A percentile compares a stretch with the other conserved stretches of the same genome.
Conservation (phyloP, 2,888 invertebrate genomes). For the Portevinia maculata region DNA sequence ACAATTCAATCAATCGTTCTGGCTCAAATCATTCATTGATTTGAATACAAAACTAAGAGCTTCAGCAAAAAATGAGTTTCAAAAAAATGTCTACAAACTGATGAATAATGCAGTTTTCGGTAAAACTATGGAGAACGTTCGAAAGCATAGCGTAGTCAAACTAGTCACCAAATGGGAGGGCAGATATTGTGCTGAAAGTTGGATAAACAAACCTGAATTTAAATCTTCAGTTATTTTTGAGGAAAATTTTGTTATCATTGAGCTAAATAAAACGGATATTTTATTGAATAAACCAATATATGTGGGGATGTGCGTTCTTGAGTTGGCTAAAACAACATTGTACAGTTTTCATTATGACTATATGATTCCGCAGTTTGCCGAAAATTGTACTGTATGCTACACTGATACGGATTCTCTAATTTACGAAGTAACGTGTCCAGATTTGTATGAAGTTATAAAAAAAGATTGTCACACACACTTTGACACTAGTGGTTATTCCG, state of each 20-base stretch:
- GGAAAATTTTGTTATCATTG: slow-evolving; percentile 69
- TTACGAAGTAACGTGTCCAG: background rate
- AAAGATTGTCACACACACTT: background rate
- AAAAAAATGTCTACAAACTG: slow-evolving; percentile 16
- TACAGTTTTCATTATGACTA: slow-evolving; percentile 66
- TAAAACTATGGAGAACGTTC: slow-evolving; percentile 72
- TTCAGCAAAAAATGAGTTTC: slow-evolving; percentile 38
- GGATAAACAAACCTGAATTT: slow-evolving; percentile 1
- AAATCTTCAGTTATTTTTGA: slow-evolving; percentile 47
- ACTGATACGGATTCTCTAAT: slow-evolving; percentile 6
- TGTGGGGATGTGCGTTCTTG: slow-evolving; percentile 62
- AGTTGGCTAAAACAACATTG: slow-evolving; percentile 62
- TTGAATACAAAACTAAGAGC: slow-evolving; percentile 20
- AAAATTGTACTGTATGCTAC: background rate
- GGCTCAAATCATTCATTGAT: slow-evolving; percentile 75
- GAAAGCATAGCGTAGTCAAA: slow-evolving; percentile 59
- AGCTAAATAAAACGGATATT: slow-evolving; percentile 47
- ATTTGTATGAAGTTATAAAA: background rate
- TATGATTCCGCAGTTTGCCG: background rate
- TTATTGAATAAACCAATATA: slow-evolving; percentile 71
- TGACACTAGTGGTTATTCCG: background rate
- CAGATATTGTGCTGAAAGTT: background rate
- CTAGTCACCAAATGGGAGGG: slow-evolving; percentile 49
- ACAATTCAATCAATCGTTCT: slow-evolving; percentile 76
- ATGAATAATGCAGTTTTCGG: slow-evolving; percentile 72